These are phyloP conservation scores for Agonum fuliginosum DNA, from an alignment of 2,888 invertebrate genomes.

Conservation along the genomic window DNA sequence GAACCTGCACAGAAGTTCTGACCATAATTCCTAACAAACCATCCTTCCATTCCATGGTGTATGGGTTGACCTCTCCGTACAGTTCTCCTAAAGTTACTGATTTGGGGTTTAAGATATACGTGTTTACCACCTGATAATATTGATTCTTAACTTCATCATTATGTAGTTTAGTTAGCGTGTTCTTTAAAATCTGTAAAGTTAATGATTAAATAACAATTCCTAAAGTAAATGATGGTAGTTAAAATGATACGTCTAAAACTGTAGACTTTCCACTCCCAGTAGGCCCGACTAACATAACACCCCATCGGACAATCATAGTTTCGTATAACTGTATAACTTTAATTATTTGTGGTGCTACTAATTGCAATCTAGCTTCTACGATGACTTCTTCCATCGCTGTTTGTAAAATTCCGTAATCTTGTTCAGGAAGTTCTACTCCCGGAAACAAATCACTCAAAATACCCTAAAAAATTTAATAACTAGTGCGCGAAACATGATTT, in stretches of 20 bases:
- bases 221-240: neutral
- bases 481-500: too few relatives aligned
- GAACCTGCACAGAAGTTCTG: constrained; percentile 77
- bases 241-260: constrained; percentile 78
- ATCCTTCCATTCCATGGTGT: constrained; percentile 93
- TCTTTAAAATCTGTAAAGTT: constrained; percentile 79
- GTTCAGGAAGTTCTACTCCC: constrained; percentile 84
- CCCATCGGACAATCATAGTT: constrained; percentile 93
- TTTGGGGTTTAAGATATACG: constrained; percentile 91
- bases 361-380: constrained; percentile 79
- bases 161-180: constrained; percentile 80
- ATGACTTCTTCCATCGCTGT: constrained; percentile 77
- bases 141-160: constrained; percentile 77
- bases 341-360: constrained; percentile 79
- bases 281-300: constrained; percentile 94
- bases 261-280: constrained; percentile 92
- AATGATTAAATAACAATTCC: neutral
- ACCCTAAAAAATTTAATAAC: constrained; percentile 78
- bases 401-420: constrained; percentile 86
- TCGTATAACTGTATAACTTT: constrained; percentile 92
- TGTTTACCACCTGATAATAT: constrained; percentile 83
- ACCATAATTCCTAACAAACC: constrained; percentile 86
- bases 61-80: constrained; percentile 89
- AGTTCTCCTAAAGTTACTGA: constrained; percentile 90
- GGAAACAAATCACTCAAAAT: constrained; percentile 94